Evolutionary conservation across 2,888 invertebrate genomes (phyloP).

Genomic region (Bibio marci): DNA sequence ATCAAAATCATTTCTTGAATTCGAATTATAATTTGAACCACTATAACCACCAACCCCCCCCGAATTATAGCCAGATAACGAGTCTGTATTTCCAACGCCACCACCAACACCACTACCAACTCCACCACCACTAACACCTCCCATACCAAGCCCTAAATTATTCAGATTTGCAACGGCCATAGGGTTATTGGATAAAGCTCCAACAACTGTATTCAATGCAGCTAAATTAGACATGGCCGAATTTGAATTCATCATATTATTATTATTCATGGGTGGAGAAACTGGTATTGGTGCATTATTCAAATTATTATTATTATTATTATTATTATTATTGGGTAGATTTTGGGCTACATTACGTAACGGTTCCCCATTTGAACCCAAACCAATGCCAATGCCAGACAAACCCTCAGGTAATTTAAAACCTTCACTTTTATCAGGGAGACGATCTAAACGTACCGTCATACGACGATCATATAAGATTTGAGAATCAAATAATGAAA

Average conservation of each 20-base stretch:
- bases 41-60: constrained; percentile 14
- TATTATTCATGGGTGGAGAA: constrained; percentile 11
- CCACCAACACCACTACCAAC: constrained; percentile 17
- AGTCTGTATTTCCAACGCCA: constrained; percentile 10
- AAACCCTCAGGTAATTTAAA: constrained; percentile 77
- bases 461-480: constrained; percentile 79
- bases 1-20: not conserved
- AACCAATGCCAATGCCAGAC: constrained; percentile 81
- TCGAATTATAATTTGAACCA: constrained; percentile 14
- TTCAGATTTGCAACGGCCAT: too few relatives aligned
- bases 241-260: too few relatives aligned
- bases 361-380: constrained; percentile 85
- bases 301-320: constrained; percentile 13
- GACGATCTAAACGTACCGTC: constrained; percentile 85
- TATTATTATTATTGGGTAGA: constrained; percentile 30
- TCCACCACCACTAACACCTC: not conserved
- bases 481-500: constrained; percentile 96
- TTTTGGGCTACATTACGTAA: constrained; percentile 70
- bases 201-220: too few relatives aligned
- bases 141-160: too few relatives aligned
- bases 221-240: constrained; percentile 28
- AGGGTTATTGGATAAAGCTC: not conserved
- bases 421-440: constrained; percentile 51
- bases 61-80: too few relatives aligned
- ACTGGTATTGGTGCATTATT: constrained; percentile 23